Conservation (phyloP, 2,888 invertebrate genomes). For the Salticus scenicus region DNA sequence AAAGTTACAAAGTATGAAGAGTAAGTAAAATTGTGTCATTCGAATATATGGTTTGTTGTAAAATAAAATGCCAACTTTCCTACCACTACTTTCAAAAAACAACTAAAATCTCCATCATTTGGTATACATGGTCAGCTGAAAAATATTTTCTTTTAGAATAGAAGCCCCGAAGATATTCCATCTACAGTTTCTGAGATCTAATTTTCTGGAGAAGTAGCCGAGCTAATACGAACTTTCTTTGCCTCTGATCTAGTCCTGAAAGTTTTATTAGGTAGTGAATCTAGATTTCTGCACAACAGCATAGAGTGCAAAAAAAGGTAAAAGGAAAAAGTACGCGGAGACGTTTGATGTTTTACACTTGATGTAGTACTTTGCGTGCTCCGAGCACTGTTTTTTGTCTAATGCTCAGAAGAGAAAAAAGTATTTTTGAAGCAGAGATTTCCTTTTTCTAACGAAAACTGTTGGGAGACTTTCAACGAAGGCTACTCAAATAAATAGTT, state of each 20-base stretch:
- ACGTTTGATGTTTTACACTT: background rate
- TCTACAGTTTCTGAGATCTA: slow-evolving; percentile 26
- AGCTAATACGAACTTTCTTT: slow-evolving; percentile 43
- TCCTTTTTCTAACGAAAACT: no score
- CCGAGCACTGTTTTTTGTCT: background rate
- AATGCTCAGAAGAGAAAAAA: background rate
- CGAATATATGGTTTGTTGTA: no score
- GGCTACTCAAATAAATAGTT: no score
- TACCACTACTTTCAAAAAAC: no score
- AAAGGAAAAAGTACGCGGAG: background rate
- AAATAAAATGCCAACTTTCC: no score
- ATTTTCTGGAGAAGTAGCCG: slow-evolving; percentile 39
- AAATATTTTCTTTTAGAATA: no score
- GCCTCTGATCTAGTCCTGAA: slow-evolving; percentile 40
- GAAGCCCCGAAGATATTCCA: background rate
- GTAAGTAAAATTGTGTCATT: no score
- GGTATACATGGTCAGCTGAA: no score
- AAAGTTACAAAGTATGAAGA: no score
- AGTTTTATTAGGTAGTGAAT: slow-evolving; percentile 38
- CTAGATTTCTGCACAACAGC: background rate
- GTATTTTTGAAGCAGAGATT: background rate
- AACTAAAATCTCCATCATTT: no score
- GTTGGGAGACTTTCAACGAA: no score
- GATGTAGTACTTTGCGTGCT: slow-evolving; percentile 9
- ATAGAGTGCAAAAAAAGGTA: background rate